A percentile compares a stretch with the other conserved stretches of the same genome.
Conservation (phyloP, 30 jellyfish, hydroid and myxozoan species). For the Phacellophora camtschatica region DNA sequence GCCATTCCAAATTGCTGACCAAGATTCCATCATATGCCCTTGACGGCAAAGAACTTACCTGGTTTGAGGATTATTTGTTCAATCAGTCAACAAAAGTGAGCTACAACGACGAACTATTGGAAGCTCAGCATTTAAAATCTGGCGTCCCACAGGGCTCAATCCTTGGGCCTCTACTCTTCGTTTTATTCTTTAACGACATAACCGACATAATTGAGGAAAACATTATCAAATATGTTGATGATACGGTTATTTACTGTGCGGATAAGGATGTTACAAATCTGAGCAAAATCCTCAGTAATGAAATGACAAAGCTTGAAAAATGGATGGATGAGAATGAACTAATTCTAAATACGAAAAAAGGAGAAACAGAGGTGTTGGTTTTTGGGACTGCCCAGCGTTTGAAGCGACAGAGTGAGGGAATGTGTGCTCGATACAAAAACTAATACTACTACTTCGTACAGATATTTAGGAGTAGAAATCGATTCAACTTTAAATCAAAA, state of each 20-base stretch:
- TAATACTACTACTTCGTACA: too few relatives aligned
- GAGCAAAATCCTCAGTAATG: not conserved
- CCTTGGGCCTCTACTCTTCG: constrained; percentile 57
- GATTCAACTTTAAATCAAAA: constrained; percentile 23
- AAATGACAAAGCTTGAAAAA: too few relatives aligned
- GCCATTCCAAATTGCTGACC: too few relatives aligned
- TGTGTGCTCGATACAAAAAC: too few relatives aligned
- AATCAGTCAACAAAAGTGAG: constrained; percentile 30
- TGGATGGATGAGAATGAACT: too few relatives aligned
- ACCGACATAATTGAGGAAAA: constrained; percentile 15
- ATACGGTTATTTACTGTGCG: constrained; percentile 45
- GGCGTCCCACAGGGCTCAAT: constrained; percentile 69
- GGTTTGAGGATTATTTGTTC: constrained; percentile 47
- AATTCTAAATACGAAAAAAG: constrained; percentile 9
- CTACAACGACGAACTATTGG: constrained; percentile 19
- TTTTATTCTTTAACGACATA: too few relatives aligned
- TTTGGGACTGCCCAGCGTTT: too few relatives aligned
- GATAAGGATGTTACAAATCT: constrained; percentile 29
- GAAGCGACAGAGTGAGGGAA: too few relatives aligned
- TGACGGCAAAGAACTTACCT: constrained; percentile 20
- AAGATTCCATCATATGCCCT: constrained; percentile 56
- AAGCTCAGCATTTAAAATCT: constrained; percentile 6
- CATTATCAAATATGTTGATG: too few relatives aligned
- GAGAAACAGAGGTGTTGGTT: constrained; percentile 47
- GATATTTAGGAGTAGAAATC: too few relatives aligned